Evolutionary conservation across 2,888 invertebrate genomes (phyloP).

Genomic region (Coenonympha arcania): DNA sequence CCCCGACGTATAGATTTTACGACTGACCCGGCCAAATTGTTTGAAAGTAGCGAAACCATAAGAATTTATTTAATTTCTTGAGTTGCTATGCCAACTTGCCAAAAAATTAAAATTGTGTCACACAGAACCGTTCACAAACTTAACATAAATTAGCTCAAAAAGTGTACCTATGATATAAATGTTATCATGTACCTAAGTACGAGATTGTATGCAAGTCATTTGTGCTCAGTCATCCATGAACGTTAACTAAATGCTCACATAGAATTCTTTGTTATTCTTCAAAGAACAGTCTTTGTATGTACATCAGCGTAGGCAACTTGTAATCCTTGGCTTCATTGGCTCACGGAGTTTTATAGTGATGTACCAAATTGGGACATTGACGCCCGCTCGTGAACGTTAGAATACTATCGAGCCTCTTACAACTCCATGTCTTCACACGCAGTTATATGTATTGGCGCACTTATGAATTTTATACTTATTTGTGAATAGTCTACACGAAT

Average conservation of each 20-base stretch:
- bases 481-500: no score
- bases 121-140: background rate
- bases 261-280: constrained; percentile 13
- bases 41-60: no score
- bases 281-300: constrained; percentile 7
- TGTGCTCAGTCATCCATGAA: constrained; percentile 3
- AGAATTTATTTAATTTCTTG: no score
- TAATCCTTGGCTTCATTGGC: constrained; percentile 25
- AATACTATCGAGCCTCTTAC: background rate
- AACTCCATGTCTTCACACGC: background rate
- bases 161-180: background rate
- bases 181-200: background rate
- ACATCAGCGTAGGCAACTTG: constrained; percentile 12
- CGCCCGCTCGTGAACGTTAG: constrained; percentile 3
- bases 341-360: constrained; percentile 17
- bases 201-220: no score
- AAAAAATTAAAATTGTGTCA: no score
- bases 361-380: constrained; percentile 15
- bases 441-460: background rate
- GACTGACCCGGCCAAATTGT: no score
- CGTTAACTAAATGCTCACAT: constrained; percentile 2
- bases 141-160: background rate
- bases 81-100: no score
- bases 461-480: no score
- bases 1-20: no score